phyloP scores from a whole-genome alignment of 2,888 invertebrate species.

The Pseudoips prasinana region DNA sequence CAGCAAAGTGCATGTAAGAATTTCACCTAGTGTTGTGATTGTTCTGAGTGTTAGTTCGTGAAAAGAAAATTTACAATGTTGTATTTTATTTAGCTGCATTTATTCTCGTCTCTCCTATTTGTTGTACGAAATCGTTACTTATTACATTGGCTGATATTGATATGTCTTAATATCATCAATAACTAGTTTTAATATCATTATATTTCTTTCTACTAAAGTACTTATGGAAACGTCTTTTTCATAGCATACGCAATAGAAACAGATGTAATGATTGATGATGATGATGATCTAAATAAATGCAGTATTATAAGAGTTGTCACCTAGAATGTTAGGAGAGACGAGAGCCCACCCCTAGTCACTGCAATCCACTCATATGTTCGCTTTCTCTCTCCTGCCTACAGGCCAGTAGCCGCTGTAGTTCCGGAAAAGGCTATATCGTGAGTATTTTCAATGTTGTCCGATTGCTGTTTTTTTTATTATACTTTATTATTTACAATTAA shows the following conservation, averaged over 20 bases:
- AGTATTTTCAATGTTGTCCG: constrained; percentile 83
- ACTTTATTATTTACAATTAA: no score
- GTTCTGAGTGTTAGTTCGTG: constrained; percentile 50
- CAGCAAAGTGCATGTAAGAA: constrained; percentile 45
- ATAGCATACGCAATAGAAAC: no score
- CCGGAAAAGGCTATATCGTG: constrained; percentile 97
- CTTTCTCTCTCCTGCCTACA: constrained; percentile 84
- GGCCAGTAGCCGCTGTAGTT: constrained; percentile 96
- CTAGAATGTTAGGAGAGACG: constrained; percentile 54
- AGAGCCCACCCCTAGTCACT: constrained; percentile 65
- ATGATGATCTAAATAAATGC: no score
- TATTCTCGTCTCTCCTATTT: constrained; percentile 53
- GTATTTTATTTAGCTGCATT: constrained; percentile 55
- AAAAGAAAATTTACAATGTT: constrained; percentile 26
- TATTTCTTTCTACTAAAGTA: no score
- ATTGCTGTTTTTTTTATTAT: constrained; percentile 40
- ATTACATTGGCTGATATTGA: not conserved
- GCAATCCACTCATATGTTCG: constrained; percentile 79
- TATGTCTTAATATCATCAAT: no score
- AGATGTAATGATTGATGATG: no score
- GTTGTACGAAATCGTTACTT: constrained; percentile 1
- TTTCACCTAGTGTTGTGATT: constrained; percentile 52
- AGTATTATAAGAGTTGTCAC: constrained; percentile 2
- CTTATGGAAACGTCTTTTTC: no score
- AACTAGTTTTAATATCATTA: no score